phyloP scores from a whole-genome alignment of 2,113 vertebrate genomes.

The Passer montanus region DNA sequence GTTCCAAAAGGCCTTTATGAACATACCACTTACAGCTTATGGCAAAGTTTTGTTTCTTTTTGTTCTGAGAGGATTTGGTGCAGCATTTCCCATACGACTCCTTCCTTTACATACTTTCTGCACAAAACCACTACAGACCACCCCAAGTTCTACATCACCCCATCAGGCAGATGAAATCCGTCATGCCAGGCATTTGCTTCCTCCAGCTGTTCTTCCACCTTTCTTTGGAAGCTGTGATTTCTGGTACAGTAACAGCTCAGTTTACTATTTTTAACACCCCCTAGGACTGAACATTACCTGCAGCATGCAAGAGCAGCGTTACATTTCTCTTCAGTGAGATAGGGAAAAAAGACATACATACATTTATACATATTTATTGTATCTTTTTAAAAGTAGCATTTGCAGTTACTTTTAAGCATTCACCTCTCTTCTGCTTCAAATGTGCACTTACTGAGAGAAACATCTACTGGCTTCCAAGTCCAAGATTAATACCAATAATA shows the following conservation, averaged over 20 bases:
- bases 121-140: neutral
- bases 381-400: constrained; percentile 56
- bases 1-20: neutral
- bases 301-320: neutral
- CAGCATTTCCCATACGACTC: neutral
- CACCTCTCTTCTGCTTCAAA: constrained; percentile 59
- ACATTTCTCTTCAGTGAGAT: neutral
- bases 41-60: neutral
- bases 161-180: neutral
- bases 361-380: constrained; percentile 64
- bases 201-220: neutral
- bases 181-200: neutral
- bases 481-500: constrained; percentile 61
- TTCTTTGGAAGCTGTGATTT: neutral
- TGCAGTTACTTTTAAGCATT: constrained; percentile 56
- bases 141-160: neutral
- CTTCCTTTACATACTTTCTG: neutral
- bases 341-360: constrained; percentile 60
- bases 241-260: neutral
- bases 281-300: neutral
- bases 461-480: constrained; percentile 69
- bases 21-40: fast-evolving
- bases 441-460: constrained; percentile 60
- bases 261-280: neutral
- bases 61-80: neutral